Conservation (phyloP, 2,113 vertebrate genomes). For the Fulmarus glacialis region DNA sequence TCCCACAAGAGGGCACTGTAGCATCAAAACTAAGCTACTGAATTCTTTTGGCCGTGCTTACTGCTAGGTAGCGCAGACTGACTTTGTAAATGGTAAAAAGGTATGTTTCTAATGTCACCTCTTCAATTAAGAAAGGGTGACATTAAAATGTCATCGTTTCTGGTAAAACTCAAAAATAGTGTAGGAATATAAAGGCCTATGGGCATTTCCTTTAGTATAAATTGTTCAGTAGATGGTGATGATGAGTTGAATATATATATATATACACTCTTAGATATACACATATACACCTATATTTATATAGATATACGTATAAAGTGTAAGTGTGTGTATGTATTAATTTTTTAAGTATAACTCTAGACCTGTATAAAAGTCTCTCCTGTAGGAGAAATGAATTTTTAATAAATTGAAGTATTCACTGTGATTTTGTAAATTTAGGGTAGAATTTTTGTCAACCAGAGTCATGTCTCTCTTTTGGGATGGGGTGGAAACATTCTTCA, state of each 20-base stretch:
- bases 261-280: no score
- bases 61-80: background rate
- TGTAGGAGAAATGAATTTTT: background rate
- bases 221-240: slow-evolving; percentile 33
- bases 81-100: background rate
- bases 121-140: background rate
- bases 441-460: background rate
- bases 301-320: background rate
- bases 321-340: background rate
- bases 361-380: background rate
- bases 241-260: background rate
- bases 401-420: background rate
- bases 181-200: background rate
- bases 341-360: background rate
- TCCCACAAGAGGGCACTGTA: slow-evolving; percentile 51
- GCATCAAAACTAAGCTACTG: background rate
- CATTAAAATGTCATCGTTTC: background rate
- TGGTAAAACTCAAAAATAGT: background rate
- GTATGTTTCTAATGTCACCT: background rate
- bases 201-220: background rate
- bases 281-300: background rate
- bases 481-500: background rate
- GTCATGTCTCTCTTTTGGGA: background rate
- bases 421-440: background rate
- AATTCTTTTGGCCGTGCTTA: background rate